Percentiles rank a stretch among this genome's conserved stretches.
Conservation (phyloP, 1,140 invertebrate genomes). For the Batillaria attramentaria region DNA sequence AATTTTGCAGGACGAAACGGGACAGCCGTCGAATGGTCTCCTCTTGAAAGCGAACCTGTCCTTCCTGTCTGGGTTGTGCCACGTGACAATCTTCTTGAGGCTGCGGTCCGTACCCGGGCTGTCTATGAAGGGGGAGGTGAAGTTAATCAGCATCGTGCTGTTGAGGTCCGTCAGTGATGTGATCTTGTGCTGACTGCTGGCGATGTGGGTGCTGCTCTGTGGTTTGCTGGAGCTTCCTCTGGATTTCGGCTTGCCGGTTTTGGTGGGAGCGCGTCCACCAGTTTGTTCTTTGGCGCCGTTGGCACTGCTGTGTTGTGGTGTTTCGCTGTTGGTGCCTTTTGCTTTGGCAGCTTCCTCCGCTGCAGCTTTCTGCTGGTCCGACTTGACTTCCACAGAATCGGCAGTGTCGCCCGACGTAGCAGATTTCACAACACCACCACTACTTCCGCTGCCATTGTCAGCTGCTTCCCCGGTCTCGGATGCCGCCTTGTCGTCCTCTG, state of each 20-base stretch:
- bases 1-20: not conserved
- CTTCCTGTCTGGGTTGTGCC: not conserved
- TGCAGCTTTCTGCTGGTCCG: too few relatives aligned
- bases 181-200: not conserved
- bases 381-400: too few relatives aligned
- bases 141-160: not conserved
- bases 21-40: conserved; percentile 1
- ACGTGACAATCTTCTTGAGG: conserved; percentile 24
- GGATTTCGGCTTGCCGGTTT: not conserved
- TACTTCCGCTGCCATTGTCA: too few relatives aligned
- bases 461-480: too few relatives aligned
- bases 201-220: not conserved
- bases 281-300: not conserved
- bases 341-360: too few relatives aligned
- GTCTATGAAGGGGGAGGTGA: conserved; percentile 28
- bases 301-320: too few relatives aligned
- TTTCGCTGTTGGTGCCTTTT: too few relatives aligned
- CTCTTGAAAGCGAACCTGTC: not conserved
- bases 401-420: too few relatives aligned
- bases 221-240: not conserved
- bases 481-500: too few relatives aligned
- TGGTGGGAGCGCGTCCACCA: not conserved
- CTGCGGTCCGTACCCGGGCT: not conserved
- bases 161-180: not conserved
- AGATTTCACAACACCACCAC: too few relatives aligned